Conservation (phyloP, 1,140 invertebrate species). For the Caenorhabditis briggsae region DNA sequence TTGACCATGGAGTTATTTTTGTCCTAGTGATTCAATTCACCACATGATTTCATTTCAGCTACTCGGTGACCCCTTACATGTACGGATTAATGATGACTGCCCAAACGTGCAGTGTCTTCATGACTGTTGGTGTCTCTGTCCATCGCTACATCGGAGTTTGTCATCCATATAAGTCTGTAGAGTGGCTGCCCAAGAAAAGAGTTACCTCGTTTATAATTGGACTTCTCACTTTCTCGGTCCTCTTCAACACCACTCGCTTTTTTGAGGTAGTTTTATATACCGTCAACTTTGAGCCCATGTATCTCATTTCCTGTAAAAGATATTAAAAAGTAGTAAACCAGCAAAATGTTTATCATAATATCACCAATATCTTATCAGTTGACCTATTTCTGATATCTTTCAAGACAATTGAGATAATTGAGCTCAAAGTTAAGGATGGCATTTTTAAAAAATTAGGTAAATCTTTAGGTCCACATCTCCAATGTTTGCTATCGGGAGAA, state of each 20-base stretch:
- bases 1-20: no score
- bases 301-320: no score
- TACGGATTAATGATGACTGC: conserved; percentile 68
- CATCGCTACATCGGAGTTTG: conserved; percentile 69
- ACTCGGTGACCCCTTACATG: conserved; percentile 67
- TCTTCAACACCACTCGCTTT: conserved; percentile 69
- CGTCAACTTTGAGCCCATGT: neutral
- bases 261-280: conserved; percentile 62
- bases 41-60: conserved; percentile 59
- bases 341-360: no score
- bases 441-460: no score
- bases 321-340: no score
- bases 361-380: no score
- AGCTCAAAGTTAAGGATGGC: no score
- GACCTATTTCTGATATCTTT: no score
- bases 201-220: conserved; percentile 61
- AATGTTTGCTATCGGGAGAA: conserved; percentile 65
- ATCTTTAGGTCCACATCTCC: conserved; percentile 61
- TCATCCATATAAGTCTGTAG: conserved; percentile 67
- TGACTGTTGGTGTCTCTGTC: conserved; percentile 66
- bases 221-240: conserved; percentile 61
- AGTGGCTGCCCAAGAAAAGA: conserved; percentile 57
- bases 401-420: no score
- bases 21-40: neutral
- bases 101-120: conserved; percentile 68